Percentiles rank a stretch among this genome's conserved stretches.
These are phyloP conservation scores for Pseudochromis fuscus DNA, from an alignment of 2,797 vertebrate genomes.

Conservation along the genomic window DNA sequence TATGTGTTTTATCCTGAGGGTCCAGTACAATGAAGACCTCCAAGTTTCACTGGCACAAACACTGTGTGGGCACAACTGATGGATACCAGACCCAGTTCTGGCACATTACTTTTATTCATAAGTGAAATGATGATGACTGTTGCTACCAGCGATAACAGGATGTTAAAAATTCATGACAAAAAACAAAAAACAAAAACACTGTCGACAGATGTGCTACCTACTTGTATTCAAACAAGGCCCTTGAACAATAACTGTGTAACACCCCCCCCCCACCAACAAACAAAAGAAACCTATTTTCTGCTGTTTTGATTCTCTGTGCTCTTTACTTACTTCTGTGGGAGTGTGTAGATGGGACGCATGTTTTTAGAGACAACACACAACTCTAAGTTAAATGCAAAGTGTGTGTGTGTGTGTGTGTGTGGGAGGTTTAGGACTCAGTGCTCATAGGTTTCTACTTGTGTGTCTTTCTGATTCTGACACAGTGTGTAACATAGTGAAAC, in stretches of 20 bases:
- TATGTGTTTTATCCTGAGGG: not conserved
- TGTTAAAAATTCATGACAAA: constrained; percentile 71
- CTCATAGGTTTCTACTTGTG: not conserved
- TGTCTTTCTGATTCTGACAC: constrained; percentile 18
- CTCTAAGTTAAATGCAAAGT: constrained; percentile 14
- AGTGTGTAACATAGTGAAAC: not conserved
- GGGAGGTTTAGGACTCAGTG: not conserved
- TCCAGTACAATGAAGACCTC: not conserved
- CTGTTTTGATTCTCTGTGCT: constrained; percentile 15
- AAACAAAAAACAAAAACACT: constrained; percentile 21
- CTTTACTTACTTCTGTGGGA: constrained; percentile 25
- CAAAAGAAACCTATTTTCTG: constrained; percentile 30
- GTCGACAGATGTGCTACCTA: constrained; percentile 61
- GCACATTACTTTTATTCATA: constrained; percentile 52
- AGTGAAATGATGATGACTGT: constrained; percentile 50
- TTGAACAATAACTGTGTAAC: constrained; percentile 45
- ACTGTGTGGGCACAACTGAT: constrained; percentile 23
- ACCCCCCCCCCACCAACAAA: constrained; percentile 28
- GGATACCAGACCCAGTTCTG: constrained; percentile 20
- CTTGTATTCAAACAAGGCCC: constrained; percentile 49
- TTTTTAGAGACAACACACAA: constrained; percentile 29
- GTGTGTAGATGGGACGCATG: constrained; percentile 32
- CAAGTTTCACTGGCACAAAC: constrained; percentile 31
- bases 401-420: not conserved
- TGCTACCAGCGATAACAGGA: constrained; percentile 46